Percentiles rank a stretch among this genome's conserved stretches.
phyloP scores from a whole-genome alignment of 2,797 vertebrate genomes.

The Anabacerthia variegaticeps region DNA sequence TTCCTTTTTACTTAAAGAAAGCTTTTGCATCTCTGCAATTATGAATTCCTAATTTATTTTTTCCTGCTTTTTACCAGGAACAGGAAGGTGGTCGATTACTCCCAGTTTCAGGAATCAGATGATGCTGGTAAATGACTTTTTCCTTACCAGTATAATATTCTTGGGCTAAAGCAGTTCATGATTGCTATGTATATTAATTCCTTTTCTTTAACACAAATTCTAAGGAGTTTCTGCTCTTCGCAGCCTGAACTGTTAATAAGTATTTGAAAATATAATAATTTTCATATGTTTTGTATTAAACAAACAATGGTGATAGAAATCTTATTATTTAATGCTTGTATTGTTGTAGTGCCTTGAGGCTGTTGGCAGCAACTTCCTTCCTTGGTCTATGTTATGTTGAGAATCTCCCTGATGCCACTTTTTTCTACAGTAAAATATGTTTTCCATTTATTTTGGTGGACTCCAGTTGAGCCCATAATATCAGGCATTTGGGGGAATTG shows the following conservation, averaged over 20 bases:
- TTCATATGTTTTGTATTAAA: conserved; percentile 21
- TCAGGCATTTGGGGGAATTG: background rate
- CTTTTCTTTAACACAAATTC: background rate
- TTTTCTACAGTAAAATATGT: background rate
- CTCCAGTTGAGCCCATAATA: background rate
- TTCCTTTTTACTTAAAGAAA: background rate
- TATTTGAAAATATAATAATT: conserved; percentile 28
- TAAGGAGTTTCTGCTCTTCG: background rate
- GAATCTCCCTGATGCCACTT: background rate
- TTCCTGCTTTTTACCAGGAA: conserved; percentile 81
- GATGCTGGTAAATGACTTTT: conserved; percentile 87
- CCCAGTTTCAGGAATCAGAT: conserved; percentile 98
- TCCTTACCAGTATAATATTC: background rate
- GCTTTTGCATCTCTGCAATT: background rate
- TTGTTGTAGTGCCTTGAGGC: conserved; percentile 23
- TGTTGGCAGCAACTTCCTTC: conserved; percentile 21
- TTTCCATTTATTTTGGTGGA: conserved; percentile 3
- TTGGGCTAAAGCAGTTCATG: background rate
- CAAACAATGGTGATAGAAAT: conserved; percentile 62
- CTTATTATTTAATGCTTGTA: conserved; percentile 39
- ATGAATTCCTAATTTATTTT: background rate
- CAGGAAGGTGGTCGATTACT: conserved; percentile 99
- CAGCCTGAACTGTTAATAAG: conserved; percentile 20
- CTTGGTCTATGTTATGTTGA: background rate
- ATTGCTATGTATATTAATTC: background rate